Evolutionary conservation across 2,888 invertebrate species (phyloP), one percentile per base, ranked within the genome.

Genomic region (Metallyticus violacea): DNA sequence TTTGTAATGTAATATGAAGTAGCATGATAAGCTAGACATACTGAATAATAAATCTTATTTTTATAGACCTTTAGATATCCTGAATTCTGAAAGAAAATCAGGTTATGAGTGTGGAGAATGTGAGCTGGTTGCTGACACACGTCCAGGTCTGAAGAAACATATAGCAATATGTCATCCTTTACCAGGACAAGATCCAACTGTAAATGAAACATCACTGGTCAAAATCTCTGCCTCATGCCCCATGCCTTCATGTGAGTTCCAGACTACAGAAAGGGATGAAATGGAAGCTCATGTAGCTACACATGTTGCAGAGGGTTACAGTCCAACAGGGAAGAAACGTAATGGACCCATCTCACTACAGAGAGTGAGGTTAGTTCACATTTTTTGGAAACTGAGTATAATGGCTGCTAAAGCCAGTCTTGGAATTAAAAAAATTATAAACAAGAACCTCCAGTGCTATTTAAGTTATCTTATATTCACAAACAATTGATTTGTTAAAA

Each of bases 41-140:
- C 7, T 22, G 27, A n/a, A 28, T 26, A n/a, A 25, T 80, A 25
- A 15, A 27, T 25, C 6, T 26, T 81, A 7, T n/a, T n/a, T n/a
- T 85, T 83, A 5, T 84, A 87, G 87, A 26, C 85, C 87, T 62
- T 28, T 77, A n/a, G n/a, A 26, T n/a, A 25, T 22, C n/a, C 76
- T 77, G 7, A 85, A 27, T 29, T 28, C 27, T 26, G 28, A 25
- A 26, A 89, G 40, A 86, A 91, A 91, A 87, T 91, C 91, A 85
- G 92, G 91, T 26, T 92, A 92, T 88, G 91, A 92, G 76, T 92
- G 92, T 87, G 92, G 92, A 25, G 91, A 91, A 62, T 92, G 92
- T 89, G 91, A 92, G 40, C 89, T 91, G 15, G 90, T 92, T 7
- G 91, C 91, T 7, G 90, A 91, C 6, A 92, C 92, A 85, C 90